These are phyloP conservation scores for Graphium colonna DNA, from an alignment of 2,888 invertebrate species.

Conservation along the genomic window DNA sequence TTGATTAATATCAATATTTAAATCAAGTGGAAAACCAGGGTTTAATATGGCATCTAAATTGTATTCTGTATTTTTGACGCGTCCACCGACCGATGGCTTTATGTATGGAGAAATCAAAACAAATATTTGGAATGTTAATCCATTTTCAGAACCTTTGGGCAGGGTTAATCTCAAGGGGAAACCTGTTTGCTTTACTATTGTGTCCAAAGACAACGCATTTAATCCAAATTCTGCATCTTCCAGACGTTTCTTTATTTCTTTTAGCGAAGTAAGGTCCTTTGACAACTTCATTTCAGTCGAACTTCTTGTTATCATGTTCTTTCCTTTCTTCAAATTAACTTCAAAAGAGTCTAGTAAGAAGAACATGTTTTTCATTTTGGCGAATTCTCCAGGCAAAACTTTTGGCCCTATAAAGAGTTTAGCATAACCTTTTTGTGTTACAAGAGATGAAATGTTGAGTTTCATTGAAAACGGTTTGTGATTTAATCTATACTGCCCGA, in stretches of 20 bases:
- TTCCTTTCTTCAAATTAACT: constrained; percentile 80
- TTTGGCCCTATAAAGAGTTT: constrained; percentile 86
- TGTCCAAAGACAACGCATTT: constrained; percentile 70
- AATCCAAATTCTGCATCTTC: constrained; percentile 77
- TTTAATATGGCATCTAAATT: constrained; percentile 54
- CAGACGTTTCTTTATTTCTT: constrained; percentile 80
- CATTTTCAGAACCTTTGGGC: constrained; percentile 84
- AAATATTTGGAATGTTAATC: constrained; percentile 83
- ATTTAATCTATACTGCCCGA: constrained; percentile 83
- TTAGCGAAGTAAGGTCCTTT: constrained; percentile 81
- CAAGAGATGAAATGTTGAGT: constrained; percentile 81
- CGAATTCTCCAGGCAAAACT: constrained; percentile 78
- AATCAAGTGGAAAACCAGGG: constrained; percentile 88
- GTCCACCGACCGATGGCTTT: constrained; percentile 43
- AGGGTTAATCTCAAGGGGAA: constrained; percentile 85
- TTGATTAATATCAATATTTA: constrained; percentile 73
- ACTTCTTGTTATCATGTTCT: constrained; percentile 82
- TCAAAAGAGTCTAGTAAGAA: constrained; percentile 81
- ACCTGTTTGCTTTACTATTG: constrained; percentile 75
- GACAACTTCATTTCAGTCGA: constrained; percentile 80
- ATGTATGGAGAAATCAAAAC: constrained; percentile 80
- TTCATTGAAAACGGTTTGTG: constrained; percentile 85
- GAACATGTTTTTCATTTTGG: constrained; percentile 76
- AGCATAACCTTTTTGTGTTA: constrained; percentile 79
- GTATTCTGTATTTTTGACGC: constrained; percentile 61